phyloP scores from a whole-genome alignment of 2,113 vertebrate genomes.

The Zapus hudsonius region DNA sequence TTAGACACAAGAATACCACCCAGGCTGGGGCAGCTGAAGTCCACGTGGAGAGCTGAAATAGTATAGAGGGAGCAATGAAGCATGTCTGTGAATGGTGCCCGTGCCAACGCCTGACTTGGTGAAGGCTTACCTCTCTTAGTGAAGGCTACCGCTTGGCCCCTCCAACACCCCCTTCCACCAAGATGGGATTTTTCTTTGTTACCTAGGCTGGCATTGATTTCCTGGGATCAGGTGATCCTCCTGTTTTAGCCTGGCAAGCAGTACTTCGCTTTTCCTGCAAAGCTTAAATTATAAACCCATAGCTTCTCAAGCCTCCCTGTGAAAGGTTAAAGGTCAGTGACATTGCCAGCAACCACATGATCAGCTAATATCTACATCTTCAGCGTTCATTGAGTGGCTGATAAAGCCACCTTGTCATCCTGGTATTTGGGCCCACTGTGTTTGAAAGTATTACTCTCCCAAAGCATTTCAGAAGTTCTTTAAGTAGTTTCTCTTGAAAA shows the following conservation, averaged over 20 bases:
- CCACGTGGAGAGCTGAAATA: not conserved
- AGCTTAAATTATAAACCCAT: not conserved
- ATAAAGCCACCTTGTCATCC: slow-evolving; percentile 23
- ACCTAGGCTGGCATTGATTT: not conserved
- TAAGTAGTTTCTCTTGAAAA: not conserved
- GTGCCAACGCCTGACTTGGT: too few relatives aligned
- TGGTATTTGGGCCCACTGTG: not conserved
- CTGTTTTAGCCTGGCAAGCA: not conserved
- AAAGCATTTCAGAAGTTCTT: slow-evolving; percentile 19
- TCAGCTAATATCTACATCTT: not conserved
- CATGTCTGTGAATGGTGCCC: not conserved
- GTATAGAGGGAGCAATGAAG: not conserved
- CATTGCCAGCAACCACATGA: not conserved
- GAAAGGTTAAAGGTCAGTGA: not conserved
- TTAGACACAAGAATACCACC: not conserved
- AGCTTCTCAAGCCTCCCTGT: not conserved
- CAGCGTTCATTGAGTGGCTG: not conserved
- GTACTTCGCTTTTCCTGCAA: not conserved
- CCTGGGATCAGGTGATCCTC: not conserved
- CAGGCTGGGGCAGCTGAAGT: not conserved
- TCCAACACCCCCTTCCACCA: too few relatives aligned
- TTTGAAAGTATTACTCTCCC: not conserved
- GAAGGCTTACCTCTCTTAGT: too few relatives aligned
- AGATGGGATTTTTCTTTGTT: not conserved
- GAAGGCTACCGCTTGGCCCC: too few relatives aligned